Conservation (phyloP, 2,888 invertebrate species). For the Torymus aiolomorphi region DNA sequence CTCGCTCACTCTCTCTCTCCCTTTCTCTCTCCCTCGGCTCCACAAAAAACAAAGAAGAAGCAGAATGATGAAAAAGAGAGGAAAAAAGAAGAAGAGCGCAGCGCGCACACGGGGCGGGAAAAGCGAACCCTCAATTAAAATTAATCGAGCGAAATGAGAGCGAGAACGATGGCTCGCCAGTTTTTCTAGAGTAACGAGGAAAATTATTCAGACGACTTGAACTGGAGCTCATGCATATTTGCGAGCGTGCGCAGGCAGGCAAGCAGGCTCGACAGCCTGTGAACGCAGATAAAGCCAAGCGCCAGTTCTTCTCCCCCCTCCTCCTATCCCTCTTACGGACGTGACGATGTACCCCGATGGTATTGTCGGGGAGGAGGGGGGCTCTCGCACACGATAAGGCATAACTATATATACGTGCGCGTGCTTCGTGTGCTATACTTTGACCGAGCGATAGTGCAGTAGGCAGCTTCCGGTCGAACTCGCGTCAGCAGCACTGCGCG, state of each 20-base stretch:
- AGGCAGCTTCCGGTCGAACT: slow-evolving; percentile 42
- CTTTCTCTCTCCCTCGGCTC: too few relatives aligned
- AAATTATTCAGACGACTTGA: slow-evolving; percentile 50
- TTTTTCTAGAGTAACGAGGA: slow-evolving; percentile 35
- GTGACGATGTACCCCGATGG: slow-evolving; percentile 35
- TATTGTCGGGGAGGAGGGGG: slow-evolving; percentile 17
- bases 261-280: slow-evolving; percentile 31
- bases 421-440: not conserved
- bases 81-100: too few relatives aligned
- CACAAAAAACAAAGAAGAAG: too few relatives aligned
- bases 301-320: slow-evolving; percentile 7
- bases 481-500: not conserved
- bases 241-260: slow-evolving; percentile 10
- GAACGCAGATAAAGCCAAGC: slow-evolving; percentile 46
- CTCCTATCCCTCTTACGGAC: slow-evolving; percentile 10
- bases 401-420: not conserved
- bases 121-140: slow-evolving; percentile 40
- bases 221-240: slow-evolving; percentile 47
- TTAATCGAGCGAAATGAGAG: slow-evolving; percentile 43
- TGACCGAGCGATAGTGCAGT: slow-evolving; percentile 10
- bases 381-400: slow-evolving; percentile 33
- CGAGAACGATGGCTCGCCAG: not conserved
- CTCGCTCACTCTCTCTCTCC: too few relatives aligned
- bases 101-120: not conserved
- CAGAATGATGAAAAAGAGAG: too few relatives aligned